phyloP scores from a whole-genome alignment of 1,140 invertebrate genomes.

The Pachyrhynchus sulphureomaculatus region DNA sequence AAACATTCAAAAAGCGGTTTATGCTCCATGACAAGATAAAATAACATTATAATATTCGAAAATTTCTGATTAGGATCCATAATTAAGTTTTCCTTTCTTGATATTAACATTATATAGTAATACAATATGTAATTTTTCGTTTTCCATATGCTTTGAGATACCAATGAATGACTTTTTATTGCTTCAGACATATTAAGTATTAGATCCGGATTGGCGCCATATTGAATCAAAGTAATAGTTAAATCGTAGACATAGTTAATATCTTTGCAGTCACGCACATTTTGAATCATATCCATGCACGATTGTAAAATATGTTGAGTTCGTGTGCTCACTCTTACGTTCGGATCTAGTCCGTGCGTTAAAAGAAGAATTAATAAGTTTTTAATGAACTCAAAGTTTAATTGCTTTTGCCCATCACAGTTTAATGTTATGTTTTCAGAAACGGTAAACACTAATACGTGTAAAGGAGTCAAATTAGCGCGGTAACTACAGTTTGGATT shows the following conservation, averaged over 20 bases:
- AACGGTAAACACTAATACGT: conserved; percentile 72
- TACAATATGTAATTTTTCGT: conserved; percentile 65
- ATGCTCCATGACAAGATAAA: conserved; percentile 69
- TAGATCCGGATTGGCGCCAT: conserved; percentile 66
- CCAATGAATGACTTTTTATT: conserved; percentile 50
- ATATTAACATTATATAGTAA: conserved; percentile 69
- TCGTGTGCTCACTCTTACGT: conserved; percentile 56
- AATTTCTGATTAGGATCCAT: conserved; percentile 64
- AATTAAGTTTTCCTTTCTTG: conserved; percentile 67
- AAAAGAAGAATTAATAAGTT: conserved; percentile 67
- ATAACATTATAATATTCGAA: conserved; percentile 65
- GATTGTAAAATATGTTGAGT: conserved; percentile 69
- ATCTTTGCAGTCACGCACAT: conserved; percentile 64
- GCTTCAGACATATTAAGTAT: conserved; percentile 54
- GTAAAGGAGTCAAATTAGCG: conserved; percentile 68
- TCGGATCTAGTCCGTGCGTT: conserved; percentile 69
- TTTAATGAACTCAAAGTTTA: conserved; percentile 66
- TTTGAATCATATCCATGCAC: conserved; percentile 70
- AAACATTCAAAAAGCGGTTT: conserved; percentile 63
- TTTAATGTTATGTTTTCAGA: conserved; percentile 72
- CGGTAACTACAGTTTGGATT: conserved; percentile 73
- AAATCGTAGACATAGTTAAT: conserved; percentile 70
- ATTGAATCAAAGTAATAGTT: conserved; percentile 65
- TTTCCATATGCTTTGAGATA: conserved; percentile 62
- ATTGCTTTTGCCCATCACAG: conserved; percentile 62